Evolutionary conservation across 2,888 invertebrate genomes (phyloP).

Genomic region (Gibbula magus): DNA sequence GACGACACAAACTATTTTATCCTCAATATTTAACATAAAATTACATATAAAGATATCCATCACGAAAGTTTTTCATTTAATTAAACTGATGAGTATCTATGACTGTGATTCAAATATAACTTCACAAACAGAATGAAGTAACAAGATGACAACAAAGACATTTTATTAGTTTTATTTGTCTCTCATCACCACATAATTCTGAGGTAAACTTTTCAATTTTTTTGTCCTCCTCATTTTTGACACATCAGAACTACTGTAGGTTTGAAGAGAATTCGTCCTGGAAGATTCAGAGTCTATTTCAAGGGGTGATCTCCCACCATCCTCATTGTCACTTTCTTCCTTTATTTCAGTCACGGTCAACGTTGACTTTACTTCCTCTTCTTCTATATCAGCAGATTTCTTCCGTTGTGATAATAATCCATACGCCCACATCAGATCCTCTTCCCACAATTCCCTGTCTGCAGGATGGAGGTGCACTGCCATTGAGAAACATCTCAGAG

Average conservation of each 20-base stretch:
- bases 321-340: conserved; percentile 25
- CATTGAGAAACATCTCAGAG: conserved; percentile 70
- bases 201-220: conserved; percentile 36
- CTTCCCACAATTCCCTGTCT: conserved; percentile 71
- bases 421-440: conserved; percentile 71
- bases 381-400: conserved; percentile 38
- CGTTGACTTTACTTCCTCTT: conserved; percentile 24
- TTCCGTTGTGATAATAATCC: conserved; percentile 47
- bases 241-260: background rate
- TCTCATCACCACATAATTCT: conserved; percentile 57
- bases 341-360: conserved; percentile 45
- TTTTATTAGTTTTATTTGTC: conserved; percentile 31
- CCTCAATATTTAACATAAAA: too few relatives aligned
- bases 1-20: too few relatives aligned
- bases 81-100: too few relatives aligned
- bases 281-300: background rate
- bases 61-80: too few relatives aligned
- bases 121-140: too few relatives aligned
- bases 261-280: background rate
- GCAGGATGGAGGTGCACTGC: conserved; percentile 73
- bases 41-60: too few relatives aligned
- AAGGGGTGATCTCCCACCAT: conserved; percentile 3
- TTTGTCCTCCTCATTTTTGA: background rate
- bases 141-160: background rate
- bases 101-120: too few relatives aligned